Evolutionary conservation across 2,797 vertebrate genomes (phyloP), one percentile per base, ranked within the genome.

Genomic region (Tenualosa ilisha): DNA sequence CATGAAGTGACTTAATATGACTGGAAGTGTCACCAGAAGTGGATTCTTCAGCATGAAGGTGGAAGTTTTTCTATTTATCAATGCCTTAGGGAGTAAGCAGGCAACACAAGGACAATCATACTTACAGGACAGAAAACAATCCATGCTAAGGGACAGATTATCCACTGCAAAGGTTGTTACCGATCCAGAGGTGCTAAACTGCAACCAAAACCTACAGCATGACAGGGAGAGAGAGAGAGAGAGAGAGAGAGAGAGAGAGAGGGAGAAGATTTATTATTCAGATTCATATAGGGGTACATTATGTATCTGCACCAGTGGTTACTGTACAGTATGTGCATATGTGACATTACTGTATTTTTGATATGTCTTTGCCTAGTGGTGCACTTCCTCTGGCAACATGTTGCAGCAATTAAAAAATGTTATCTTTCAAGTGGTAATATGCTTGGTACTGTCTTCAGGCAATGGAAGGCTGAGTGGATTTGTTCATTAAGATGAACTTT

Each of bases 121-220:
- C 98, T 99, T 93, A 99, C 98, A 98, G 94, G 98, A 96, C 93
- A 99, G 93, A 89, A 99, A 99, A 92, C 98, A 99, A 93, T 98
- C 97, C 95, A 99, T 95, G 87, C 97, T 99, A 92, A 99, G 95
- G 85, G 98, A 98, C 89, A 99, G 90, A 89, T 99, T 99, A 95
- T 98, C 97, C 86, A 99, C 95, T 86, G 96, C 97, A 92, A 98
- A 93, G 43, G 95, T 89, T 88, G 97, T 96, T 90, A 95, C 93
- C 9, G 96, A 93, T 89, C 96, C 97, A 92, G 93, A 96, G 85
- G 94, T 91, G 0, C 94, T 95, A 91, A 99, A 97, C 93, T 97
- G 96, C 89, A 99, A 95, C 97, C 97, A 98, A 94, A 99, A 99
- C 96, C 98, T 99, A 94, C 59, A 0, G 72, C 86, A 24, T 88